Evolutionary conservation across 2,888 invertebrate genomes (phyloP), one percentile per base, ranked within the genome.

Genomic region (Ypsolopha scabrella): DNA sequence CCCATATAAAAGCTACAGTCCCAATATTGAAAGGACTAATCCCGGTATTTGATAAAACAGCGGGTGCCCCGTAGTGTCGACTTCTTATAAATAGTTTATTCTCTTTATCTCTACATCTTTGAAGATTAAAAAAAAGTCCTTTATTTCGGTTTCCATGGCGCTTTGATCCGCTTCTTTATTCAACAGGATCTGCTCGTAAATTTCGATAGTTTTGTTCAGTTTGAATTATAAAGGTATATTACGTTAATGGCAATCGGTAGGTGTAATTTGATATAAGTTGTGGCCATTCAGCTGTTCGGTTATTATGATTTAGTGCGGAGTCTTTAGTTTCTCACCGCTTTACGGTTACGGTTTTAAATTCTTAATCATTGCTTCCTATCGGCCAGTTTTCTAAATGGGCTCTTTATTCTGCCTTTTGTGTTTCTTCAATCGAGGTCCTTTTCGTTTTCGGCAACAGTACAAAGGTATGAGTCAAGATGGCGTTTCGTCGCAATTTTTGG

Each of bases 221-320:
- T 81, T 82, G 82, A 85, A 70, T 81, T 82, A 82, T 82, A 78
- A 73, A 76, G 75, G 82, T 70, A 70, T 80, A 80, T 82, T 80
- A 80, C 76, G 70, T 77, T 82, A 85, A 83, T 83, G 80, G 80
- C 79, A 80, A 81, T 79, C 75, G 82, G 82, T 82, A 80, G 77
- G 75, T 74, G 85, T 80, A 81, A 85, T 79, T 75, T 81, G 83
- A 86, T 83, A 82, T 68, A 64, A 65, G 68, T 72, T 69, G 62
- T 63, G 62, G 61, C 64, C 64, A 65, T 67, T 65, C 70, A 71
- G 73, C 69, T 74, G 71, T 75, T 75, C 67, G 69, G 71, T 74
- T 74, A 69, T 71, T 72, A 65, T 76, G 71, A 75, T 74, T 69
- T 64, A 70, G 61, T 67, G 59, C 64, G 57, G 57, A 63, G 63